phyloP scores from a whole-genome alignment of 2,888 invertebrate genomes.

The Caenorhabditis imperialis region DNA sequence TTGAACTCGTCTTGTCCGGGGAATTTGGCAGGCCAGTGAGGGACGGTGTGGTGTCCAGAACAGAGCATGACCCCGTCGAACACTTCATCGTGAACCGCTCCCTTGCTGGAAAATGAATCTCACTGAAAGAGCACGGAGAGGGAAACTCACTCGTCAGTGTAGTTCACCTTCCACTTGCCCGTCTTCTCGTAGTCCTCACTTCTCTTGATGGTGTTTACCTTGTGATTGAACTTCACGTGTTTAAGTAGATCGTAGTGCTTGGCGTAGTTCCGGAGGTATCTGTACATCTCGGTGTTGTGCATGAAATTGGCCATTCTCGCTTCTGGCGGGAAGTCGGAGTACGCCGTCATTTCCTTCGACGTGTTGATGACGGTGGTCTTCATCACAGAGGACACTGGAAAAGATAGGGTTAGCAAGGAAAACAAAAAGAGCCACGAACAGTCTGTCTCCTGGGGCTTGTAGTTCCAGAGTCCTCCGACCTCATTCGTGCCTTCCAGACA shows the following conservation, averaged over 20 bases:
- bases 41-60: constrained; percentile 80
- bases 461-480: constrained; percentile 78
- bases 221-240: constrained; percentile 71
- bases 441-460: constrained; percentile 62
- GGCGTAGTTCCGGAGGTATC: constrained; percentile 67
- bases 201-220: constrained; percentile 68
- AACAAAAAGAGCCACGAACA: constrained; percentile 31
- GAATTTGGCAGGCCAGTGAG: constrained; percentile 78
- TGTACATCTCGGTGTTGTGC: constrained; percentile 62
- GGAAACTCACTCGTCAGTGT: constrained; percentile 57
- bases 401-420: background rate
- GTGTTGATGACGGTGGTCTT: constrained; percentile 79
- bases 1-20: constrained; percentile 70
- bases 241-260: constrained; percentile 66
- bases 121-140: background rate
- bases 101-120: constrained; percentile 19
- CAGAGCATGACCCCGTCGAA: constrained; percentile 81
- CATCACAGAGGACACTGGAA: constrained; percentile 76
- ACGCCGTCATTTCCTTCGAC: constrained; percentile 79
- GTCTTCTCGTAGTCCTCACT: constrained; percentile 75
- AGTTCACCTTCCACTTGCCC: constrained; percentile 77
- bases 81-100: constrained; percentile 27
- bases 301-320: constrained; percentile 66
- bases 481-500: constrained; percentile 78
- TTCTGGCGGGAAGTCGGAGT: constrained; percentile 80